Conservation (phyloP, 2,888 invertebrate genomes). For the Sinotaia quadrata region DNA sequence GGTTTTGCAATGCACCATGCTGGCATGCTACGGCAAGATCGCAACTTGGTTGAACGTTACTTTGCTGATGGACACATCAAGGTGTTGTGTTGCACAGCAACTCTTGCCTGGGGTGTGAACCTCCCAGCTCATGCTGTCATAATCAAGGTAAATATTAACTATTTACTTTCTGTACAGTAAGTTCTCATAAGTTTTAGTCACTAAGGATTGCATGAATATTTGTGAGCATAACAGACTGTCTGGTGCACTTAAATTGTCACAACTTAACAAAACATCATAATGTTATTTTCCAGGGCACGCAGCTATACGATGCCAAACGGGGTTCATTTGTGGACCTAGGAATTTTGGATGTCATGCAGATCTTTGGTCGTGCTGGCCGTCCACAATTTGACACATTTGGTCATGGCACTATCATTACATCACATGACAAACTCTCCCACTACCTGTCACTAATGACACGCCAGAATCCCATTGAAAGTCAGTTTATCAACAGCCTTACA, state of each 20-base stretch:
- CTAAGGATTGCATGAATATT: too few relatives aligned
- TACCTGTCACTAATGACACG: conserved; percentile 94
- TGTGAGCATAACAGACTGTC: too few relatives aligned
- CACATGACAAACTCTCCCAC: conserved; percentile 91
- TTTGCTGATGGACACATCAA: conserved; percentile 90
- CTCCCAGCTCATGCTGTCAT: conserved; percentile 98
- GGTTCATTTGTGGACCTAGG: conserved; percentile 95
- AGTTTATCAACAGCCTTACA: conserved; percentile 90
- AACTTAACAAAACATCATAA: not conserved
- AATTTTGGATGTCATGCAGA: conserved; percentile 90
- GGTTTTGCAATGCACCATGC: conserved; percentile 98
- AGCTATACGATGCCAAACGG: conserved; percentile 96
- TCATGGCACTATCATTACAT: conserved; percentile 94
- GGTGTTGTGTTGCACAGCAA: conserved; percentile 95
- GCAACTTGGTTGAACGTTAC: conserved; percentile 84
- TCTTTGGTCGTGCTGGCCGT: conserved; percentile 97
- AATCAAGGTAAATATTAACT: too few relatives aligned
- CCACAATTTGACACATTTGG: conserved; percentile 96
- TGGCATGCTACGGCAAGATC: conserved; percentile 90
- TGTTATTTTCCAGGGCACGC: conserved; percentile 84
- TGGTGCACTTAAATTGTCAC: too few relatives aligned
- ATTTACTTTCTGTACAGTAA: too few relatives aligned
- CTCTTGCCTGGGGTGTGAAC: conserved; percentile 99
- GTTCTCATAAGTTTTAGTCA: too few relatives aligned
- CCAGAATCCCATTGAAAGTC: conserved; percentile 98